These are phyloP conservation scores for Salmo trutta DNA, from an alignment of 2,797 vertebrate genomes.

Conservation along the genomic window DNA sequence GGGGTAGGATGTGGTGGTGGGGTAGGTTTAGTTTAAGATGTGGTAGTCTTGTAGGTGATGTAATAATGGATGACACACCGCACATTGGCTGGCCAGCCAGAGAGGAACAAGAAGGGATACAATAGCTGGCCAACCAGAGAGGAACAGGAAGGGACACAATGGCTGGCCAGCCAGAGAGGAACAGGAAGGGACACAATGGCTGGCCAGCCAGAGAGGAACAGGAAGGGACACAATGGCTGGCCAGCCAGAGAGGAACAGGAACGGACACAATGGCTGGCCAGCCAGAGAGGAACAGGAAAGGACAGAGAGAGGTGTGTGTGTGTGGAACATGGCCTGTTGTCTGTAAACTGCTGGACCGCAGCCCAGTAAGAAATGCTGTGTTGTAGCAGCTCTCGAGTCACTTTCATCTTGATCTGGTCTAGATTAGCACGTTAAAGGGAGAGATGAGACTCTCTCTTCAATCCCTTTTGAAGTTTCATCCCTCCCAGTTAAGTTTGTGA, in stretches of 20 bases:
- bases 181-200: no score
- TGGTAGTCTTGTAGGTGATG: neutral
- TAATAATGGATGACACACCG: neutral
- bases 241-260: no score
- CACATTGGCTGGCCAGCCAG: no score
- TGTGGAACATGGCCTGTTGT: slow-evolving; percentile 5
- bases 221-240: no score
- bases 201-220: no score
- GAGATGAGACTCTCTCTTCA: neutral
- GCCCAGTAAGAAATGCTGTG: neutral
- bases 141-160: no score
- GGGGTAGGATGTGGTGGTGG: no score
- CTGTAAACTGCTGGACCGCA: neutral
- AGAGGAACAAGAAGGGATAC: no score
- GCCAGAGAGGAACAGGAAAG: slow-evolving; percentile 10
- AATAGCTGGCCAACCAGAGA: no score
- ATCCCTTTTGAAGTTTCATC: neutral
- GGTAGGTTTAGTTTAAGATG: neutral
- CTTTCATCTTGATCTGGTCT: neutral
- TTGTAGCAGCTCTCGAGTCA: neutral
- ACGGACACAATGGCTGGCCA: no score
- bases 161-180: no score
- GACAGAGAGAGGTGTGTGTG: neutral
- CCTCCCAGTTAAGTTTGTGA: no score
- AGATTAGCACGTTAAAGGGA: neutral